Conservation (phyloP, 2,113 vertebrate species). For the Craseonycteris thonglongyai region DNA sequence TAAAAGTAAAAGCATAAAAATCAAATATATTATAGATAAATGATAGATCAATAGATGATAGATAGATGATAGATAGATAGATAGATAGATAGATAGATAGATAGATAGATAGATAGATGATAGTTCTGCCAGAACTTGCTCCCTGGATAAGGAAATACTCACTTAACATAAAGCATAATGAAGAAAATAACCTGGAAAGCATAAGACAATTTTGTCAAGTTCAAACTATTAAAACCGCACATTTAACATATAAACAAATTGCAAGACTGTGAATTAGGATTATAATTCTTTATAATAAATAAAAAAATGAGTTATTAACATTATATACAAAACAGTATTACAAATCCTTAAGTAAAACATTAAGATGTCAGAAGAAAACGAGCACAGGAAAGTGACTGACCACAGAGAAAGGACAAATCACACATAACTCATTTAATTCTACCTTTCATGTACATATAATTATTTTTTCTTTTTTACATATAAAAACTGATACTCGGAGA, state of each 20-base stretch:
- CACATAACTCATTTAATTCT: not conserved
- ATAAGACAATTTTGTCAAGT: not conserved
- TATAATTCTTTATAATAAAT: not conserved
- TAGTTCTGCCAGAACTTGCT: not conserved
- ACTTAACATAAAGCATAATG: not conserved
- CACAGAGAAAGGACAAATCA: not conserved
- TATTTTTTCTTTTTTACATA: not conserved
- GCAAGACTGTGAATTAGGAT: not conserved
- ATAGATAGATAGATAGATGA: too few relatives aligned
- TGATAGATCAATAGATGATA: too few relatives aligned
- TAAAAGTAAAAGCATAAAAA: not conserved
- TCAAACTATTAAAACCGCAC: not conserved
- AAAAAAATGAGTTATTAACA: not conserved
- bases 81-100: too few relatives aligned
- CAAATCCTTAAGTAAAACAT: not conserved
- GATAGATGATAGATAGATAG: too few relatives aligned
- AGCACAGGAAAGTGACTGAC: not conserved
- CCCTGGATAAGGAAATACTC: not conserved
- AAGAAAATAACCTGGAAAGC: not conserved
- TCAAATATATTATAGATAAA: not conserved
- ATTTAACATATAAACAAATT: slow-evolving; percentile 21
- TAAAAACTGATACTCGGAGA: not conserved
- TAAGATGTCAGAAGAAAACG: not conserved
- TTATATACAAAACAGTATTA: not conserved
- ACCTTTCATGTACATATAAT: not conserved